Evolutionary conservation across 1,140 invertebrate species (phyloP).

Genomic region (Yoshiicerus persimilis): DNA sequence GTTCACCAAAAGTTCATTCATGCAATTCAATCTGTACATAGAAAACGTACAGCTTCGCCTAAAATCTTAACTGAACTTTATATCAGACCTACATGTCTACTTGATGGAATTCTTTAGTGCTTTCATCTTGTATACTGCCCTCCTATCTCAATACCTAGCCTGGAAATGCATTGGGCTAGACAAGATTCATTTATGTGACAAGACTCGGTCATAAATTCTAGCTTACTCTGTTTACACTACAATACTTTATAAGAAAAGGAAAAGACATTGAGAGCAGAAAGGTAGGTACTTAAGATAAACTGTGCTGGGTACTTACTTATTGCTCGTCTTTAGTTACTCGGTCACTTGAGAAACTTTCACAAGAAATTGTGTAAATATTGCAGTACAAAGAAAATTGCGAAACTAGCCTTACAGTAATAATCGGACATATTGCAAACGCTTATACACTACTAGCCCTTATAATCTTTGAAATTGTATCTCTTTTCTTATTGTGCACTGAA

Average conservation of each 20-base stretch:
- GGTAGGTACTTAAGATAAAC: background rate
- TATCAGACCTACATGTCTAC: background rate
- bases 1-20: background rate
- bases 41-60: background rate
- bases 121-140: background rate
- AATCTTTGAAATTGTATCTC: background rate
- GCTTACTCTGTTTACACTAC: background rate
- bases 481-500: background rate
- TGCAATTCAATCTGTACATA: background rate
- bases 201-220: background rate
- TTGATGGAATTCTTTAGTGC: background rate
- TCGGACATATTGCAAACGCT: background rate
- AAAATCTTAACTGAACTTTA: background rate
- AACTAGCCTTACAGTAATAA: background rate
- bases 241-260: background rate
- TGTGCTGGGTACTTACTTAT: background rate
- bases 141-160: background rate
- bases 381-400: background rate
- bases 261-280: background rate
- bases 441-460: background rate
- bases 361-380: background rate
- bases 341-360: background rate
- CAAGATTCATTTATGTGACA: background rate
- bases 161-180: conserved; percentile 34
- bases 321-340: background rate